Evolutionary conservation across 2,888 invertebrate genomes (phyloP).

Genomic region (Penaeus monodon): DNA sequence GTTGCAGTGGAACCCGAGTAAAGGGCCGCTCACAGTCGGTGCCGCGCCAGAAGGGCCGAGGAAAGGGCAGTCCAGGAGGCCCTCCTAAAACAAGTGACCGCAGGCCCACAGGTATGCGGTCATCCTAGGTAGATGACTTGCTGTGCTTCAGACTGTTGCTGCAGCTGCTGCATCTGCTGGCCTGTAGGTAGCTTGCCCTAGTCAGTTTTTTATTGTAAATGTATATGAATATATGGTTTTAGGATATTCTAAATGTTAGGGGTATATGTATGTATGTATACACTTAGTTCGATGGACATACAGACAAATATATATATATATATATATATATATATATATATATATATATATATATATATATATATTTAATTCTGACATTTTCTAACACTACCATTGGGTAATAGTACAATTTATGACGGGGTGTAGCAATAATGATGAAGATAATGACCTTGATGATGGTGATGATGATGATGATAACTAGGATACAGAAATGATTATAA

Average conservation of each 20-base stretch:
- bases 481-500: no score
- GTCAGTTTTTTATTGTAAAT: no score
- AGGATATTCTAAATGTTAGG: neutral
- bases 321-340: neutral
- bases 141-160: no score
- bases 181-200: no score
- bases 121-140: conserved; percentile 35
- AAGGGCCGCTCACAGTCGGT: conserved; percentile 60
- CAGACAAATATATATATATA: conserved; percentile 18
- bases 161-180: no score
- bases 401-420: no score
- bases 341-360: conserved; percentile 19
- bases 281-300: conserved; percentile 5
- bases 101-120: conserved; percentile 46
- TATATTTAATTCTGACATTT: neutral
- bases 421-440: no score
- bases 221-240: no score
- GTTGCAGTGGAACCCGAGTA: conserved; percentile 52
- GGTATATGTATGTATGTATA: neutral
- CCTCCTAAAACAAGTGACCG: conserved; percentile 22
- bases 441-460: no score
- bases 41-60: conserved; percentile 47
- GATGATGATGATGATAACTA: no score
- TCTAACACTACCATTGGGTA: no score
- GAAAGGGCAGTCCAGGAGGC: conserved; percentile 20